These are phyloP conservation scores for Dendrolimus pini DNA, from an alignment of 2,888 invertebrate genomes.

Conservation along the genomic window DNA sequence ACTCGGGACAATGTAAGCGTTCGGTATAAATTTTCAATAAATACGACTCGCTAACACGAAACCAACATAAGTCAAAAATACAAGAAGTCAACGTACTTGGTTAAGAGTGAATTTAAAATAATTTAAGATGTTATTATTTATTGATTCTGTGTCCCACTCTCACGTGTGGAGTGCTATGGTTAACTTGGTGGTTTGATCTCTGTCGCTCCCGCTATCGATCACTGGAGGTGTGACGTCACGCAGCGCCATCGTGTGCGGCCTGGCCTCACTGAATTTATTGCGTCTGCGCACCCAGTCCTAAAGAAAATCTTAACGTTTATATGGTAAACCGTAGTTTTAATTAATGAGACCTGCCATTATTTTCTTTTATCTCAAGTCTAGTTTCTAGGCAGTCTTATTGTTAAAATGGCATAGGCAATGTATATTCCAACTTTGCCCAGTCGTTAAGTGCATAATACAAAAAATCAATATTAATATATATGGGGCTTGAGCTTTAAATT, in stretches of 20 bases:
- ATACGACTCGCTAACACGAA: slow-evolving; percentile 43
- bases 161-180: slow-evolving; percentile 27
- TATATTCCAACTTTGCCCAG: too few relatives aligned
- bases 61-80: slow-evolving; percentile 58
- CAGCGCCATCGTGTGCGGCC: slow-evolving; percentile 76
- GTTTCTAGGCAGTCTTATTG: too few relatives aligned
- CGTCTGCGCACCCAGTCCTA: slow-evolving; percentile 62
- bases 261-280: slow-evolving; percentile 72
- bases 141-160: slow-evolving; percentile 45
- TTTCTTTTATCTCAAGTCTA: too few relatives aligned
- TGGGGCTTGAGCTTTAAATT: too few relatives aligned
- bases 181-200: slow-evolving; percentile 39
- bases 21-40: slow-evolving; percentile 37
- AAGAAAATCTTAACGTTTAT: slow-evolving; percentile 46
- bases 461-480: too few relatives aligned
- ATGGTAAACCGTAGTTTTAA: slow-evolving; percentile 23
- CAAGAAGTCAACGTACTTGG: slow-evolving; percentile 71
- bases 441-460: too few relatives aligned
- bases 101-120: slow-evolving; percentile 68
- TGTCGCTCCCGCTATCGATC: slow-evolving; percentile 65
- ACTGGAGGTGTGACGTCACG: slow-evolving; percentile 74
- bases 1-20: slow-evolving; percentile 16
- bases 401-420: too few relatives aligned
- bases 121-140: slow-evolving; percentile 67
- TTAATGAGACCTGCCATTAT: slow-evolving; percentile 16